Evolutionary conservation across 2,888 invertebrate genomes (phyloP).

Genomic region (Epicampocera succincta): DNA sequence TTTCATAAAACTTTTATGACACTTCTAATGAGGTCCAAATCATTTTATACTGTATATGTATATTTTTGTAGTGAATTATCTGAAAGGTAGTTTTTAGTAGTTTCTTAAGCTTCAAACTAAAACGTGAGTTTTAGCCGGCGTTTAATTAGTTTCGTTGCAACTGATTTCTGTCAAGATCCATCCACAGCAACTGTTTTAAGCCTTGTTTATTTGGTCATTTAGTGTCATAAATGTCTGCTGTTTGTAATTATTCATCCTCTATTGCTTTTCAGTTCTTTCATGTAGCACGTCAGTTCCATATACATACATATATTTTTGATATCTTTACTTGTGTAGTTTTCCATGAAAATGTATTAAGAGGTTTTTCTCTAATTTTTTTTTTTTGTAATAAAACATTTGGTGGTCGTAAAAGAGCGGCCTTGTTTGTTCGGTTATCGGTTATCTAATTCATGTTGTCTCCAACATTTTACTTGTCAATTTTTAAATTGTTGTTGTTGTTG

Average conservation of each 20-base stretch:
- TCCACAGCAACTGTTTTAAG: constrained; percentile 20
- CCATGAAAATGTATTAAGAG: constrained; percentile 39
- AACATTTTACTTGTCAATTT: constrained; percentile 39
- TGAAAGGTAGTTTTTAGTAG: background rate
- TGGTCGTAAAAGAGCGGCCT: constrained; percentile 54
- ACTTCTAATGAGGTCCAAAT: constrained; percentile 71
- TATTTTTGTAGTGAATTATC: no score
- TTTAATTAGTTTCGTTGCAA: constrained; percentile 60
- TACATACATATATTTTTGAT: constrained; percentile 19
- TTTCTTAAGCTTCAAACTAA: background rate
- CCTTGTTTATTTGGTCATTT: constrained; percentile 68
- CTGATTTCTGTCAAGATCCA: constrained; percentile 35
- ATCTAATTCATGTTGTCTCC: constrained; percentile 6
- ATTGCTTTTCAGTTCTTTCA: constrained; percentile 45
- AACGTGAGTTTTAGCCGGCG: constrained; percentile 57
- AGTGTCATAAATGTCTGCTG: constrained; percentile 70
- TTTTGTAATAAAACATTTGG: constrained; percentile 9
- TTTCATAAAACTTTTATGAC: constrained; percentile 69
- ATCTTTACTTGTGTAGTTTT: constrained; percentile 38
- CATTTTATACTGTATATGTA: constrained; percentile 12
- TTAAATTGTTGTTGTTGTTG: constrained; percentile 33
- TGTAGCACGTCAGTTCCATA: constrained; percentile 44
- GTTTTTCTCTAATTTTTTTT: constrained; percentile 20
- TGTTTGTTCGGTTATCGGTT: constrained; percentile 44
- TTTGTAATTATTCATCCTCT: constrained; percentile 48